phyloP scores from a whole-genome alignment of 2,797 vertebrate genomes.

The Liasis olivaceus region DNA sequence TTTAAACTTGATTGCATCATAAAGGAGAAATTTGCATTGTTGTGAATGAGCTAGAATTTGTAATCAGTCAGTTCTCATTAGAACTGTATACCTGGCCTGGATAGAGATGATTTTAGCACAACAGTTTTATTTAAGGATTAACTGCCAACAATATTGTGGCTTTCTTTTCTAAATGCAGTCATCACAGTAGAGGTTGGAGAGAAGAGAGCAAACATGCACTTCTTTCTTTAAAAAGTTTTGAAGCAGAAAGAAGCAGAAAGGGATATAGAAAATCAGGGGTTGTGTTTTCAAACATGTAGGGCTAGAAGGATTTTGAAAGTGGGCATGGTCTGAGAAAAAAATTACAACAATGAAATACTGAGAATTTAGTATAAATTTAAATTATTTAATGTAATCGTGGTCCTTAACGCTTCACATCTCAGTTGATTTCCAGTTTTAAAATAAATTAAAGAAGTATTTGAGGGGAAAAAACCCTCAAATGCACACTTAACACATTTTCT shows the following conservation, averaged over 20 bases:
- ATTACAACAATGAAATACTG: not conserved
- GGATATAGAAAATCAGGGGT: not conserved
- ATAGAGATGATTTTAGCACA: not conserved
- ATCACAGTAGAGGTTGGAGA: not conserved
- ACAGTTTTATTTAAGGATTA: not conserved
- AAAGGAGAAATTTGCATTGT: not conserved
- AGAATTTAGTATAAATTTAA: not conserved
- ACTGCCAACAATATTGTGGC: not conserved
- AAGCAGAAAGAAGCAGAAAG: not conserved
- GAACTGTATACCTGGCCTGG: not conserved
- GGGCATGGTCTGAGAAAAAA: not conserved
- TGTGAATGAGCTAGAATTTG: not conserved
- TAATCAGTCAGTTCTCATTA: not conserved
- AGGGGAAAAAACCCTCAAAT: not conserved
- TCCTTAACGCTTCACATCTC: not conserved
- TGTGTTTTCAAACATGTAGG: not conserved
- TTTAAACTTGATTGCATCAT: not conserved
- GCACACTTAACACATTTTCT: not conserved
- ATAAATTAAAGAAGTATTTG: not conserved
- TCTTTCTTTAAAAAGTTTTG: not conserved
- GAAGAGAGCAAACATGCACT: not conserved
- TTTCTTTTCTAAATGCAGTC: not conserved
- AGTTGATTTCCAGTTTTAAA: not conserved
- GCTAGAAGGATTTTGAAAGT: not conserved
- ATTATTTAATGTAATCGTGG: not conserved